Base-by-base conservation (phyloP, 2,113 vertebrate genomes). In the Heliornis fulica region DNA sequence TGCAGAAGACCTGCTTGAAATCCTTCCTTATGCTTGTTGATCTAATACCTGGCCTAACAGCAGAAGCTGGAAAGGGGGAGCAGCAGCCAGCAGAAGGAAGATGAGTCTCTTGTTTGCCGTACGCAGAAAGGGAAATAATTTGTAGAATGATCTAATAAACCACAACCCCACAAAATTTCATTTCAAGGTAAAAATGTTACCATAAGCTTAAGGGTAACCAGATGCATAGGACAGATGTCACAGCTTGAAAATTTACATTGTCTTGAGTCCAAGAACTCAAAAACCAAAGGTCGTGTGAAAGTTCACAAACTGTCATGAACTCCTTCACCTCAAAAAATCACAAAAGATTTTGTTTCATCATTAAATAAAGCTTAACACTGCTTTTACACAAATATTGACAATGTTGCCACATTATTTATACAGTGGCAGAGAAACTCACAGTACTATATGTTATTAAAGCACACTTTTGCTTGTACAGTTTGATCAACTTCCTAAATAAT, bases 361-460 rank as follows among this genome's bases (percentile, higher is more conserved):
- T 40, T 57, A 71, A 48, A 64, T 64, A 36, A 56, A 83, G 43
- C 63, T 89, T 71, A 83, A 83, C 16, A 5, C 8, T 28, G 34
- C 22, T 68, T 41, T 83, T 25, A 53, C 36, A 54, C 81, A 94
- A 94, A 94, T 91, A 93, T 76, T 89, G 88, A 87, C 72, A 28
- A 20, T 72, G 48, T 72, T 89, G 10, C 23, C 19, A 57, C 36
- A 38, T 25, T 4, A 5, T 38, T 71, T 50, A 43, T 51, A 22
- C 32, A 25, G 9, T 20, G 13, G 22, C 12, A 64, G 28, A 43
- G 32, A 78, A 84, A 64, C 18, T 23, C 43, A 64, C 19, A 64
- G 23, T 51, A 22, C 40, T 64, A 4, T 50, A 19, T 25, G 28
- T 50, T 66, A 91, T 57, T 68, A 83, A 50, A 4, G 9, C 6